Evolutionary conservation across 2,888 invertebrate genomes (phyloP).

Genomic region (Timema cristinae): DNA sequence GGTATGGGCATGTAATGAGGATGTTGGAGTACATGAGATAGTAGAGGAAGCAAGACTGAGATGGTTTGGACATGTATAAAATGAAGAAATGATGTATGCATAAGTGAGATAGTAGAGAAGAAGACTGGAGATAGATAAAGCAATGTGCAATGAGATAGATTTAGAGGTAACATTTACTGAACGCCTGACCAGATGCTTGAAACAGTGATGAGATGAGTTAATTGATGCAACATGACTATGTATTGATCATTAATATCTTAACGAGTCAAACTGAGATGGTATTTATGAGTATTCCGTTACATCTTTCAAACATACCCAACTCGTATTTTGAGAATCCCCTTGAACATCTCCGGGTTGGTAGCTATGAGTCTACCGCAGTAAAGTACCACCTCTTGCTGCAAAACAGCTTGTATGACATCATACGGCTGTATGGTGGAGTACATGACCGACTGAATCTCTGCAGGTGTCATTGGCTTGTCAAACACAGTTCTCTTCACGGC

Average conservation of each 20-base stretch:
- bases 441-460: slow-evolving; percentile 89
- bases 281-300: neutral
- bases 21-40: too few species aligned
- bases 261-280: neutral
- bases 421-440: slow-evolving; percentile 86
- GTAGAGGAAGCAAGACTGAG: too few species aligned
- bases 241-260: neutral
- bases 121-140: too few species aligned
- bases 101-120: too few species aligned
- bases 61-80: too few species aligned
- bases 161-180: too few species aligned
- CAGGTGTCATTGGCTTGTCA: slow-evolving; percentile 95
- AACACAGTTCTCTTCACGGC: slow-evolving; percentile 94
- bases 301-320: slow-evolving; percentile 52
- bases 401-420: slow-evolving; percentile 86
- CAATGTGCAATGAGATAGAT: neutral
- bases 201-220: neutral
- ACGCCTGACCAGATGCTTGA: too few species aligned
- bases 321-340: slow-evolving; percentile 82
- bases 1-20: too few species aligned
- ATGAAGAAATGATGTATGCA: too few species aligned
- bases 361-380: slow-evolving; percentile 92
- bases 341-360: slow-evolving; percentile 90
- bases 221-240: neutral
- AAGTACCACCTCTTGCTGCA: slow-evolving; percentile 90